These are phyloP conservation scores for Mustela nigripes DNA, from an alignment of 2,113 vertebrate species.

Conservation along the genomic window DNA sequence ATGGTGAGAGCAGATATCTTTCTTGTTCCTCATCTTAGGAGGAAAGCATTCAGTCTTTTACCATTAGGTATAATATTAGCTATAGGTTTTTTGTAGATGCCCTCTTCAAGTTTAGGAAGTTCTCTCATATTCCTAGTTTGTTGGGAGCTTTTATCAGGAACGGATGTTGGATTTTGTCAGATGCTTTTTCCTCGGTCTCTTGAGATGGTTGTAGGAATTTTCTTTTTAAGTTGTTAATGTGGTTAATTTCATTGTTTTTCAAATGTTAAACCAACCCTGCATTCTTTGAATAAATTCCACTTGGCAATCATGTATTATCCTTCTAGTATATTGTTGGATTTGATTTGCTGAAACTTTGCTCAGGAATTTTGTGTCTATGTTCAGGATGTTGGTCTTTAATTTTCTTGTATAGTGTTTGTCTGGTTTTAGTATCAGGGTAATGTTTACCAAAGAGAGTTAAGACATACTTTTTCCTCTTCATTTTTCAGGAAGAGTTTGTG, in stretches of 20 bases:
- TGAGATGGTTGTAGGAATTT: neutral
- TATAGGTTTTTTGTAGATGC: neutral
- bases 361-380: neutral
- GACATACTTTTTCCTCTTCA: neutral
- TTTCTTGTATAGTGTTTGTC: neutral
- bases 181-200: neutral
- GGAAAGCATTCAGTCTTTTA: neutral
- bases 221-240: constrained; percentile 26
- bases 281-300: neutral
- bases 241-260: neutral
- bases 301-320: neutral
- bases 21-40: neutral
- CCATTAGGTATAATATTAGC: neutral
- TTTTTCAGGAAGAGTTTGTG: neutral
- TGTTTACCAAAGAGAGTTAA: neutral
- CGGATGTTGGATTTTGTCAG: constrained; percentile 23
- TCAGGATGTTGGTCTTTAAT: neutral
- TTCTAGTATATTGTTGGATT: neutral
- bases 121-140: neutral
- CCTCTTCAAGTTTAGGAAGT: neutral
- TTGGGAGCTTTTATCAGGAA: neutral
- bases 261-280: neutral
- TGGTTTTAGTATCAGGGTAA: neutral
- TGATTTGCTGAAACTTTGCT: constrained; percentile 36
- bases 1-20: neutral